Evolutionary conservation across 2,113 vertebrate species (phyloP).

Genomic region (Pseudorectes ferrugineus): DNA sequence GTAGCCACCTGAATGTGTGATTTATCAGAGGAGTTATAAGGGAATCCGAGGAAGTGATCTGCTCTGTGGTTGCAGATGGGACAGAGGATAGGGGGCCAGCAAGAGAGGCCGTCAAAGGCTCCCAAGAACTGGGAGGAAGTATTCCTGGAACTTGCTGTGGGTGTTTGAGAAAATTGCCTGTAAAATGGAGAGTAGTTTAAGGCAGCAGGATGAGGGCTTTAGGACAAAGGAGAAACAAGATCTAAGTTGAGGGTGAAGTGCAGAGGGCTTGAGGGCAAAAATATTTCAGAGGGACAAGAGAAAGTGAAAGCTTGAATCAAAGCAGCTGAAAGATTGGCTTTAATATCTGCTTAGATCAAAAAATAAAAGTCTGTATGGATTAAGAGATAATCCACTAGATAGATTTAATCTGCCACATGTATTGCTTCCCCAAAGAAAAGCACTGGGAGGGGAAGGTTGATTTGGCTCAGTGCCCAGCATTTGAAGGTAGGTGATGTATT

Average conservation of each 20-base stretch:
- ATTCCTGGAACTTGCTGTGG: neutral
- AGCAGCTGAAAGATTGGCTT: conserved; percentile 24
- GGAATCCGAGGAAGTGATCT: neutral
- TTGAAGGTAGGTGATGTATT: neutral
- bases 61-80: neutral
- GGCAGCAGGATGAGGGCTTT: neutral
- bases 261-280: neutral
- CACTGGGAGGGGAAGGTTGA: neutral
- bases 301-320: conserved; percentile 2
- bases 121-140: neutral
- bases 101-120: neutral
- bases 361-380: conserved; percentile 25
- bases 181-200: neutral
- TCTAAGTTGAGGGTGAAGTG: neutral
- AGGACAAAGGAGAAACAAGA: neutral
- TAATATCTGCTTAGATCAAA: conserved; percentile 37
- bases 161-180: neutral
- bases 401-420: conserved; percentile 23
- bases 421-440: neutral
- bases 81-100: neutral
- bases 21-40: neutral
- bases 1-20: neutral
- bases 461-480: neutral
- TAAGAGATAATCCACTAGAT: conserved; percentile 34
- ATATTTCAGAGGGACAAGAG: neutral